A percentile compares a stretch with the other conserved stretches of the same genome.
phyloP scores from a whole-genome alignment of 1,140 invertebrate species.

The Agraylea sexmaculata region DNA sequence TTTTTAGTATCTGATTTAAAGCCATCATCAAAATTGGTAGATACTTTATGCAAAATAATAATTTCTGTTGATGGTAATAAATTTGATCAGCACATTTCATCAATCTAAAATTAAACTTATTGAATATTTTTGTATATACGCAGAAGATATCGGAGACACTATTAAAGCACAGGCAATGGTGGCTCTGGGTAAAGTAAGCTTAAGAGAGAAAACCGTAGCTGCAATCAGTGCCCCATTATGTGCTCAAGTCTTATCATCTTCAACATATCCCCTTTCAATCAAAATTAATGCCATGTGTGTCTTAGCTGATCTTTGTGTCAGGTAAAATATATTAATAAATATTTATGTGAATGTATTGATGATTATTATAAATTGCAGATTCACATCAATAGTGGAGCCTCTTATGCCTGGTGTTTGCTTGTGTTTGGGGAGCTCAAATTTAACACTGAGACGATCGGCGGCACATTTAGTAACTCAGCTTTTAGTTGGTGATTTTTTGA shows the following conservation, averaged over 20 bases:
- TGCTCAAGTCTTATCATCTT: conserved; percentile 23
- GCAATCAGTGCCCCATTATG: conserved; percentile 25
- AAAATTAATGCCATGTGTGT: conserved; percentile 31
- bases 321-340: too few species aligned
- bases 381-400: conserved; percentile 19
- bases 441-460: conserved; percentile 14
- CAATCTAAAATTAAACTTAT: conserved; percentile 10
- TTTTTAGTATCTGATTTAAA: conserved; percentile 8
- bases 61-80: conserved; percentile 6
- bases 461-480: conserved; percentile 18
- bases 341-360: too few species aligned
- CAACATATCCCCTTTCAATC: conserved; percentile 24
- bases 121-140: not conserved
- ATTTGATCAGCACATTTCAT: conserved; percentile 1
- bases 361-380: conserved; percentile 8
- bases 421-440: conserved; percentile 12
- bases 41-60: conserved; percentile 8
- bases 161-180: conserved; percentile 21
- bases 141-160: conserved; percentile 10
- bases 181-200: conserved; percentile 30
- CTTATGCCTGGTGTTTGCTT: conserved; percentile 14
- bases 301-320: conserved; percentile 32
- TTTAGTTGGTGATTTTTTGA: conserved; percentile 18
- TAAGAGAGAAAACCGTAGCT: conserved; percentile 28
- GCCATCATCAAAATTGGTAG: conserved; percentile 7